phyloP scores from a whole-genome alignment of 2,888 invertebrate species.

The Drosophila paucipuncta region DNA sequence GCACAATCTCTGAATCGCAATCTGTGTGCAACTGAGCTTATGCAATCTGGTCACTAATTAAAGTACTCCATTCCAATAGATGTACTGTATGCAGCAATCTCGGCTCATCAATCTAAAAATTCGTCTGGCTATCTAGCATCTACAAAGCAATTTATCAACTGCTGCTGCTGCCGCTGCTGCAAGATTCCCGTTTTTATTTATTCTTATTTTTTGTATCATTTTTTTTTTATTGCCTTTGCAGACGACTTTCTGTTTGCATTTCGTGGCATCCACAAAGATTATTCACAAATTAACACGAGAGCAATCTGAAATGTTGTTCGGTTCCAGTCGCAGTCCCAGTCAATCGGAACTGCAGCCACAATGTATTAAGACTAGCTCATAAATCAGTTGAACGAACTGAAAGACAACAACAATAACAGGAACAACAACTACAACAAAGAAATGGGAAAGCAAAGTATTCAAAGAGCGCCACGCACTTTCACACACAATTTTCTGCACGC shows the following conservation, averaged over 20 bases:
- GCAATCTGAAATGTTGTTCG: conserved; percentile 20
- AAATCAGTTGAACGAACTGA: conserved; percentile 72
- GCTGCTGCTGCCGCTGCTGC: conserved; percentile 22
- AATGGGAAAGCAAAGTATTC: conserved; percentile 66
- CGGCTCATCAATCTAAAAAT: conserved; percentile 50
- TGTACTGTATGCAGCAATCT: conserved; percentile 34
- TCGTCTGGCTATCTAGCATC: conserved; percentile 44
- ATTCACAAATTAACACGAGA: conserved; percentile 76
- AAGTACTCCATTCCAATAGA: conserved; percentile 17
- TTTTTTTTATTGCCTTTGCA: conserved; percentile 8
- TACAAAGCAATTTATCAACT: conserved; percentile 31
- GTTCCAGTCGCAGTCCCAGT: conserved; percentile 34
- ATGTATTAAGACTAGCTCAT: conserved; percentile 44
- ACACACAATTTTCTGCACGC: conserved; percentile 84
- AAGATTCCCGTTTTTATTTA: conserved; percentile 7
- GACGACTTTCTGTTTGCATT: conserved; percentile 51
- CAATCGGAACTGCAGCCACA: conserved; percentile 63
- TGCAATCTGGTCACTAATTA: conserved; percentile 45
- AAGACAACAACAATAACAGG: conserved; percentile 20
- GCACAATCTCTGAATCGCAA: conserved; percentile 26
- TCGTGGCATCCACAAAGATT: conserved; percentile 68
- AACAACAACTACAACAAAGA: conserved; percentile 11
- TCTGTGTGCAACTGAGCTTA: conserved; percentile 23
- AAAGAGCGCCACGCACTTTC: conserved; percentile 76
- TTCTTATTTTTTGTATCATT: neutral